Evolutionary conservation across 2,113 vertebrate genomes (phyloP).

Genomic region (Notechis scutatus): DNA sequence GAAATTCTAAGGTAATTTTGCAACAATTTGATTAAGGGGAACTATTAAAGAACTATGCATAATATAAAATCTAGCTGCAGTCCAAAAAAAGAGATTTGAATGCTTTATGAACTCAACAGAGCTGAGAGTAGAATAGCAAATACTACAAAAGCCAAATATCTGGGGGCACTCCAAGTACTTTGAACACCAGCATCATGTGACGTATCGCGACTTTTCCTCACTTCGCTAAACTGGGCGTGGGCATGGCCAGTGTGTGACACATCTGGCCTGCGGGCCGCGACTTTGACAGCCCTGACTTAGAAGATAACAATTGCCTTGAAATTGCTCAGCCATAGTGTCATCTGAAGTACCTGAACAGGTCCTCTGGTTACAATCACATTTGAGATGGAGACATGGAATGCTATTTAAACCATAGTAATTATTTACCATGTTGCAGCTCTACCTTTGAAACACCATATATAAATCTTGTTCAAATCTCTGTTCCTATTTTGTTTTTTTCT

Average conservation of each 20-base stretch:
- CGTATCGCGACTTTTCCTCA: no score
- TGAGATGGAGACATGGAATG: background rate
- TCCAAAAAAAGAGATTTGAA: background rate
- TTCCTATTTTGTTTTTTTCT: background rate
- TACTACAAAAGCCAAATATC: background rate
- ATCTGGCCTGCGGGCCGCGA: no score
- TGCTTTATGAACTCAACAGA: background rate
- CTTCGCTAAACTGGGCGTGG: no score
- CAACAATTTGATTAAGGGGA: background rate
- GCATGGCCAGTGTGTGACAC: no score
- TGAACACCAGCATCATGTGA: no score
- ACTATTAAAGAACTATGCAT: background rate
- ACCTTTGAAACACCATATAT: background rate
- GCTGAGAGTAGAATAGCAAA: background rate
- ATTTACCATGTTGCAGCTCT: background rate
- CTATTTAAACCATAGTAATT: background rate
- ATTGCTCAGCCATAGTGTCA: background rate
- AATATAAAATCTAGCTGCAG: background rate
- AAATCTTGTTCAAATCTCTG: background rate
- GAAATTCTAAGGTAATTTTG: background rate
- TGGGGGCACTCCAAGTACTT: background rate
- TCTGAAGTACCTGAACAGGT: background rate
- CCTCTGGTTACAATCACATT: background rate
- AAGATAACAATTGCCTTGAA: background rate
- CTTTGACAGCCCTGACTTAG: background rate